A percentile compares a stretch with the other conserved stretches of the same genome.
These are phyloP conservation scores for Orchestes rusci DNA, from an alignment of 2,888 invertebrate genomes.

Conservation along the genomic window DNA sequence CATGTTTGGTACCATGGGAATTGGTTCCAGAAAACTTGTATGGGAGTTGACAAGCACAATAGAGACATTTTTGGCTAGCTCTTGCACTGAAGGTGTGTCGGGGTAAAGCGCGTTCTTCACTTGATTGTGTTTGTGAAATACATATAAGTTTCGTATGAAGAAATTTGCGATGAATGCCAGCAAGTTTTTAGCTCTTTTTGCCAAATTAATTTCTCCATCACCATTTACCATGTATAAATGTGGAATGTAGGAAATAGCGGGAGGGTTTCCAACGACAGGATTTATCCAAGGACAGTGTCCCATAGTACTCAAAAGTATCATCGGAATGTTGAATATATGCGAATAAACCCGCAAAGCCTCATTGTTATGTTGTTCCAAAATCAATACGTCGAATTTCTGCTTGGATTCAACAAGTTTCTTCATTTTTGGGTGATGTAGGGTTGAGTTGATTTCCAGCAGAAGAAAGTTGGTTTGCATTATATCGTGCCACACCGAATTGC, in stretches of 20 bases:
- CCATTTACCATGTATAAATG: slow-evolving; percentile 30
- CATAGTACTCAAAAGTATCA: slow-evolving; percentile 42
- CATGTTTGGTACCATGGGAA: slow-evolving; percentile 49
- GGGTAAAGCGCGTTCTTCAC: slow-evolving; percentile 28
- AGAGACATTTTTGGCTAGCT: slow-evolving; percentile 31
- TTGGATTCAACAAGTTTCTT: slow-evolving; percentile 35
- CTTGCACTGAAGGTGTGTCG: slow-evolving; percentile 25
- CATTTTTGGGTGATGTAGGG: slow-evolving; percentile 28
- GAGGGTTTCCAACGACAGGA: slow-evolving; percentile 45
- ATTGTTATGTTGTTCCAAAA: slow-evolving; percentile 46
- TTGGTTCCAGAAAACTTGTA: slow-evolving; percentile 45
- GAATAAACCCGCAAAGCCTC: slow-evolving; percentile 45
- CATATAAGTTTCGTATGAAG: slow-evolving; percentile 18
- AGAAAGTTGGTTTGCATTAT: too few relatives aligned
- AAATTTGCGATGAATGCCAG: background rate
- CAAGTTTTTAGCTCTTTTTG: background rate
- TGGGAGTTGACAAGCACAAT: slow-evolving; percentile 41
- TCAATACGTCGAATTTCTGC: slow-evolving; percentile 41
- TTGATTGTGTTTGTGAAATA: slow-evolving; percentile 27
- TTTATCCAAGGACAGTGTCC: slow-evolving; percentile 45
- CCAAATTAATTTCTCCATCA: background rate
- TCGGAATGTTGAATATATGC: slow-evolving; percentile 38
- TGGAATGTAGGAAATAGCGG: slow-evolving; percentile 47
- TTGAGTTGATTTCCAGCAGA: too few relatives aligned
- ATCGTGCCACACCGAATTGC: too few relatives aligned